These are phyloP conservation scores for Jordanella pulchra DNA, from an alignment of 2,797 vertebrate genomes.

Conservation along the genomic window DNA sequence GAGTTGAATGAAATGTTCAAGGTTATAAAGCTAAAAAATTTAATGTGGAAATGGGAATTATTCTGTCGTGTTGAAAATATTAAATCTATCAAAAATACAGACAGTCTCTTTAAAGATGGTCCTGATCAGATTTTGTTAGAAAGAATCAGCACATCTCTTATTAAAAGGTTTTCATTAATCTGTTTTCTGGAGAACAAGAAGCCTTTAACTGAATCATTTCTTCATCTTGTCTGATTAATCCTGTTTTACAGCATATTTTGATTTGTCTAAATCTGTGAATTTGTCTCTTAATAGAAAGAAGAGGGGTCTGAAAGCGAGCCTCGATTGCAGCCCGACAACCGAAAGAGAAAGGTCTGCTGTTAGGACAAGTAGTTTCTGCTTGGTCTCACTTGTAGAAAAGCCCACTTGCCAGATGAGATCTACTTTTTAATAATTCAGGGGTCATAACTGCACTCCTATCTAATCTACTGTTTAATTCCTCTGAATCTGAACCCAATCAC, in stretches of 20 bases:
- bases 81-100: no score
- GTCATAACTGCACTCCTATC: constrained; percentile 44
- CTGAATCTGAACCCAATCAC: constrained; percentile 46
- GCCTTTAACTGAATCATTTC: background rate
- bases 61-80: no score
- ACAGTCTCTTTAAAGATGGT: no score
- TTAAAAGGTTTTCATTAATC: no score
- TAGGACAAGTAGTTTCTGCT: constrained; percentile 25
- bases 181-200: background rate
- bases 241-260: background rate
- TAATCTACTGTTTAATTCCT: constrained; percentile 62
- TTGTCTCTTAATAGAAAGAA: constrained; percentile 23
- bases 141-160: no score
- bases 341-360: constrained; percentile 68
- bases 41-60: no score
- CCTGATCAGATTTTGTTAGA: no score
- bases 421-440: constrained; percentile 44
- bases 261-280: constrained; percentile 2
- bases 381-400: constrained; percentile 35
- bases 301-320: constrained; percentile 8
- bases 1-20: no score
- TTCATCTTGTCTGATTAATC: background rate
- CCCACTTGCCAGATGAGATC: constrained; percentile 21
- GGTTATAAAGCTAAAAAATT: no score
- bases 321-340: constrained; percentile 30